Base-by-base conservation (phyloP, 2,888 invertebrate genomes). In the Drymonia ruficornis region DNA sequence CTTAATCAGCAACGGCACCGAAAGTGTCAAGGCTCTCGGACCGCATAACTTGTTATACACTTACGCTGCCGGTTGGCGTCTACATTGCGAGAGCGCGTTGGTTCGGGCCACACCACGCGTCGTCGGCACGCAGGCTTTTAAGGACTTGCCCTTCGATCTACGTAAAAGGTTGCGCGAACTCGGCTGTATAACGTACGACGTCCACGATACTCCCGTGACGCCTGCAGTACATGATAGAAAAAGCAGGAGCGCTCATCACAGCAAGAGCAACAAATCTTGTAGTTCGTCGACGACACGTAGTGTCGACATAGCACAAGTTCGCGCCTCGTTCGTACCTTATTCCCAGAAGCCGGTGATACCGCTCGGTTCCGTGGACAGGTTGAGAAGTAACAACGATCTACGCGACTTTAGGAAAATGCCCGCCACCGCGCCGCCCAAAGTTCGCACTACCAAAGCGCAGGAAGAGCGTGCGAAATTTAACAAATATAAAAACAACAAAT, bases 371-470 rank as follows among this genome's bases (percentile, higher is more conserved):
- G 55, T 63, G 1, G 77, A 80, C 16, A 68, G 70, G 11, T 36
- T 74, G 6, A 76, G 64, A 11, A 76, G 67, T 49, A 76, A 65
- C 44, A 71, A 49, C 36, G 78, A 80, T 38, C 52, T 76, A 0
- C 70, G 69, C 8, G 80, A 84, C 3, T 42, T 50, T 0, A 80
- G 65, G 50, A 83, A 76, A 55, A 36, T 55, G 0, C 45, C 49
- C 2, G 65, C 70, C 29, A 31, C 58, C 1, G 56, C 59, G 2
- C 75, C 80, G 8, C 87, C 87, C 0, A 80, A 77, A 61, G 84
- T 91, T 2, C 72, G 89, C 48, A 89, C 86, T 28, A 91, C 91
- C 0, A 89, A 85, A 61, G 91, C 91, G 1, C 91, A 91, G 55
- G 87, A 90, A 47, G 83, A 91, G 55, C 78, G 91, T 1, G 87